A percentile compares a stretch with the other conserved stretches of the same genome.
Evolutionary conservation across 2,888 invertebrate species (phyloP).

Genomic region (Coecobrya sp.): DNA sequence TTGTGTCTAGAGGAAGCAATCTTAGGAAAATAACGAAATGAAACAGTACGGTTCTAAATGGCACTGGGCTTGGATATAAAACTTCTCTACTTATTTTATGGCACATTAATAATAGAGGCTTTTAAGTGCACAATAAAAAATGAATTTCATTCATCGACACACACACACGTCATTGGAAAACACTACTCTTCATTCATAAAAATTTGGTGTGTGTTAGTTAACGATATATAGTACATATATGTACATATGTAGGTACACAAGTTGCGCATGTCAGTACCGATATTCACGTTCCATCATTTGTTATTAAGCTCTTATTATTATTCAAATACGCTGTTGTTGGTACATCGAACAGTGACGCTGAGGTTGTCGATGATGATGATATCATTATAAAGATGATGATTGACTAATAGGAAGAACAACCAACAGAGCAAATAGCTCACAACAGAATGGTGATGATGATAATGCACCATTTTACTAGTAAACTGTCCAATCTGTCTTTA

Average conservation of each 20-base stretch:
- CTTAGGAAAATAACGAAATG: not conserved
- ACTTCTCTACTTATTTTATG: not conserved
- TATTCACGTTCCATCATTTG: slow-evolving; percentile 25
- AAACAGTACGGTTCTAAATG: too few relatives aligned
- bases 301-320: not conserved
- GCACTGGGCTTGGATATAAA: too few relatives aligned
- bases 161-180: not conserved
- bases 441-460: slow-evolving; percentile 28
- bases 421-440: slow-evolving; percentile 27
- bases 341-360: slow-evolving; percentile 20
- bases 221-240: not conserved
- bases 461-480: slow-evolving; percentile 60
- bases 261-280: not conserved
- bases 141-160: not conserved
- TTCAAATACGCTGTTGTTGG: slow-evolving; percentile 20
- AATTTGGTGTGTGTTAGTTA: not conserved
- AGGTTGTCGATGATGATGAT: slow-evolving; percentile 46
- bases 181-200: slow-evolving; percentile 48
- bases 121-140: not conserved
- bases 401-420: slow-evolving; percentile 78
- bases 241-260: not conserved
- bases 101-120: not conserved
- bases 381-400: slow-evolving; percentile 62
- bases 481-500: slow-evolving; percentile 77
- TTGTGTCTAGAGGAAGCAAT: not conserved